Base-by-base conservation (phyloP, 2,113 vertebrate species). In the Anolis sagrei region DNA sequence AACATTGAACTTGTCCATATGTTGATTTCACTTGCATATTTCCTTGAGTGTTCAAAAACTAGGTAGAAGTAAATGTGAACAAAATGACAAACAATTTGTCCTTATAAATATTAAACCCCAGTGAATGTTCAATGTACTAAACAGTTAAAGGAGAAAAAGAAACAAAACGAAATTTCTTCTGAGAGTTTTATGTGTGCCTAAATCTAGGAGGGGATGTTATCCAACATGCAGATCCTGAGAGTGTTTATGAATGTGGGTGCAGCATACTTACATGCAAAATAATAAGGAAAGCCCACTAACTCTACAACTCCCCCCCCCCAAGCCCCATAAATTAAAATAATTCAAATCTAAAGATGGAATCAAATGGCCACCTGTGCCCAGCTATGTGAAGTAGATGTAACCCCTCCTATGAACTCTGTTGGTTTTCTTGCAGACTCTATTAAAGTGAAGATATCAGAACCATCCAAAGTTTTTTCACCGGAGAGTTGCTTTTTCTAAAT, bases 361-460 rank as follows among this genome's bases (percentile, higher is more conserved):
- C 90, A 82, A 93, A 92, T 0, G 91, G 96, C 97, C 98, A 99
- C 98, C 98, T 98, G 96, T 93, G 95, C 94, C 96, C 96, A 97
- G 95, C 92, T 96, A 91, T 96, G 96, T 84, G 96, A 95, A 92
- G 97, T 79, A 86, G 97, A 93, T 88, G 97, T 94, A 91, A 98
- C 96, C 96, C 97, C 97, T 97, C 97, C 98, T 96, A 98, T 97
- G 92, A 97, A 97, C 84, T 98, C 97, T 93, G 97, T 96, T 25
- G 97, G 97, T 93, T 97, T 97, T 85, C 96, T 95, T 39, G 97
- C 95, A 0, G 97, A 97, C 51, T 97, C 97, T 96, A 97, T 95
- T 72, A 97, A 94, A 94, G 91, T 97, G 96, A 97, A 95, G 97
- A 97, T 97, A 91, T 97, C 96, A 88, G 96, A 96, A 91, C 95